These are phyloP conservation scores for Oreochromis aureus DNA, from an alignment of 2,113 vertebrate species.

Conservation along the genomic window DNA sequence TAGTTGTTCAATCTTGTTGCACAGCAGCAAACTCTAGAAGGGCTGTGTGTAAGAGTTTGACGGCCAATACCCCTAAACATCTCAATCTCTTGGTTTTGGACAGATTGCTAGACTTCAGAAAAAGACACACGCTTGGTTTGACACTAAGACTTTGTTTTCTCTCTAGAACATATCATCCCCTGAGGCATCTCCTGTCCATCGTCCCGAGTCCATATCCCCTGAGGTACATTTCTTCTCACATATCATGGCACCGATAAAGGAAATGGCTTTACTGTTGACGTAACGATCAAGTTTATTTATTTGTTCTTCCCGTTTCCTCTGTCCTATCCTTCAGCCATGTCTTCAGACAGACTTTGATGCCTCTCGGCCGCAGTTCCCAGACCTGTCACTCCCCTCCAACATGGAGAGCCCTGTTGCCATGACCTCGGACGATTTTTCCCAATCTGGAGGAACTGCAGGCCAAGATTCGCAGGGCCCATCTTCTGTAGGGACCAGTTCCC, in stretches of 20 bases:
- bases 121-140: neutral
- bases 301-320: neutral
- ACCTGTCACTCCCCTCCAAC: slow-evolving; percentile 78
- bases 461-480: slow-evolving; percentile 63
- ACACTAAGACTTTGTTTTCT: slow-evolving; percentile 10
- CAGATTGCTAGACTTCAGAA: neutral
- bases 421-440: slow-evolving; percentile 72
- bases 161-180: slow-evolving; percentile 95
- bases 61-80: neutral
- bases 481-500: slow-evolving; percentile 29
- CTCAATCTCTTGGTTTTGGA: neutral
- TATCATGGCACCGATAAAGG: neutral
- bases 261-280: neutral
- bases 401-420: slow-evolving; percentile 77
- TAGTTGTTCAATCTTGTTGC: neutral
- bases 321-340: slow-evolving; percentile 74
- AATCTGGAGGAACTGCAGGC: slow-evolving; percentile 68
- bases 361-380: slow-evolving; percentile 74
- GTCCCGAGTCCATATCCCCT: slow-evolving; percentile 89
- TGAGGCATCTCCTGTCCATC: slow-evolving; percentile 88
- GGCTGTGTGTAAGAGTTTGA: neutral
- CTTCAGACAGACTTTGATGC: slow-evolving; percentile 82
- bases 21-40: neutral
- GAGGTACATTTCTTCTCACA: slow-evolving; percentile 75
- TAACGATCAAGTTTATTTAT: neutral